phyloP scores from a whole-genome alignment of 2,113 vertebrate species.

The Pterocles gutturalis region DNA sequence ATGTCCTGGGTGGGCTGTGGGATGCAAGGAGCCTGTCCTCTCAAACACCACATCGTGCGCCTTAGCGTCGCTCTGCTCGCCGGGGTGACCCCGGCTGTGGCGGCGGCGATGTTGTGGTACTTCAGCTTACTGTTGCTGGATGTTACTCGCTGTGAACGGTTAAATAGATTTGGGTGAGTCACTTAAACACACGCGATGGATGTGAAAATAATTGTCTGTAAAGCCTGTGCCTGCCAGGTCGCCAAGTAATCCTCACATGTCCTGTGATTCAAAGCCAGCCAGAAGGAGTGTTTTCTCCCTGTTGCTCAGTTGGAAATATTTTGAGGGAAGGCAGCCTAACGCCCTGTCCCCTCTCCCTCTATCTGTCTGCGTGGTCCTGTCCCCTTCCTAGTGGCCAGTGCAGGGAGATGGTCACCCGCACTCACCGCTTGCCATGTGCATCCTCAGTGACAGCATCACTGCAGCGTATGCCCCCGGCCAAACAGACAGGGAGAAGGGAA shows the following conservation, averaged over 20 bases:
- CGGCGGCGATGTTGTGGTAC: background rate
- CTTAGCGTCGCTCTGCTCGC: background rate
- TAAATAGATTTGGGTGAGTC: slow-evolving; percentile 36
- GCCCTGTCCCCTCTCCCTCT: fast-evolving
- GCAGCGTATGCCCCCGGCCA: fast-evolving
- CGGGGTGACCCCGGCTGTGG: fast-evolving
- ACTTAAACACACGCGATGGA: slow-evolving; percentile 14
- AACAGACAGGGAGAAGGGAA: background rate
- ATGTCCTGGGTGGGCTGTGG: background rate
- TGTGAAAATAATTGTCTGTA: slow-evolving; percentile 58
- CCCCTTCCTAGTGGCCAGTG: background rate
- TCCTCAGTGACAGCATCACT: background rate
- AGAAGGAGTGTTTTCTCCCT: background rate
- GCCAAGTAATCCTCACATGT: background rate
- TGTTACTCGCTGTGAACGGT: background rate
- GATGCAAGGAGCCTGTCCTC: background rate
- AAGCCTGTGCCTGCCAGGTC: slow-evolving; percentile 41
- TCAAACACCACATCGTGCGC: background rate
- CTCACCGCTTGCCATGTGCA: fast-evolving
- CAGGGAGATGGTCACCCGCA: fast-evolving
- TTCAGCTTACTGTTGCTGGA: background rate
- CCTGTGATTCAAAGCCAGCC: slow-evolving; percentile 36
- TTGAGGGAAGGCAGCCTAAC: background rate
- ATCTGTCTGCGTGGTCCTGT: fast-evolving
- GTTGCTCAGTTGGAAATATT: slow-evolving; percentile 2